phyloP scores from a whole-genome alignment of 2,113 vertebrate genomes.

The Malurus melanocephalus region DNA sequence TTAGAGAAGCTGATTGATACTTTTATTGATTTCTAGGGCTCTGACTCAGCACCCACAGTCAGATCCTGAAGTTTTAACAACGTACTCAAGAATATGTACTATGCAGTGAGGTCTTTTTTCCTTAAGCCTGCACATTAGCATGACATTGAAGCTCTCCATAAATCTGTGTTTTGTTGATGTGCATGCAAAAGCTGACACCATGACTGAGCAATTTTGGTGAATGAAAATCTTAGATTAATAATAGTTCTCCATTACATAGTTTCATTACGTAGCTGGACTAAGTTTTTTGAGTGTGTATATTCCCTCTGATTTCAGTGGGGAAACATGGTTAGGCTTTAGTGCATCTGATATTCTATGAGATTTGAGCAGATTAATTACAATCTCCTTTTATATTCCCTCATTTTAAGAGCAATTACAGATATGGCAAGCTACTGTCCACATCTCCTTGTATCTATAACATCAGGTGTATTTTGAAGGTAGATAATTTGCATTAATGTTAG shows the following conservation, averaged over 20 bases:
- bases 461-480: not conserved
- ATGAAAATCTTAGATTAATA: not conserved
- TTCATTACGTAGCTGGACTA: not conserved
- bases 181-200: not conserved
- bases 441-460: not conserved
- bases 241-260: not conserved
- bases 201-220: not conserved
- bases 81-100: not conserved
- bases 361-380: not conserved
- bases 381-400: not conserved
- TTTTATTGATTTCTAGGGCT: constrained; percentile 7
- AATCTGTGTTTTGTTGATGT: not conserved
- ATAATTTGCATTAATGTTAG: not conserved
- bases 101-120: not conserved
- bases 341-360: not conserved
- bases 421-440: not conserved
- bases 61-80: not conserved
- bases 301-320: not conserved
- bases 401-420: not conserved
- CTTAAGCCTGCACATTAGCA: not conserved
- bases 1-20: not conserved
- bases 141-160: not conserved
- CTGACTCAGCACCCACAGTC: constrained; percentile 3
- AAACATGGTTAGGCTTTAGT: not conserved
- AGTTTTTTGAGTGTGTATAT: not conserved